Conservation (phyloP, 2,113 vertebrate species). For the Vombatus ursinus region DNA sequence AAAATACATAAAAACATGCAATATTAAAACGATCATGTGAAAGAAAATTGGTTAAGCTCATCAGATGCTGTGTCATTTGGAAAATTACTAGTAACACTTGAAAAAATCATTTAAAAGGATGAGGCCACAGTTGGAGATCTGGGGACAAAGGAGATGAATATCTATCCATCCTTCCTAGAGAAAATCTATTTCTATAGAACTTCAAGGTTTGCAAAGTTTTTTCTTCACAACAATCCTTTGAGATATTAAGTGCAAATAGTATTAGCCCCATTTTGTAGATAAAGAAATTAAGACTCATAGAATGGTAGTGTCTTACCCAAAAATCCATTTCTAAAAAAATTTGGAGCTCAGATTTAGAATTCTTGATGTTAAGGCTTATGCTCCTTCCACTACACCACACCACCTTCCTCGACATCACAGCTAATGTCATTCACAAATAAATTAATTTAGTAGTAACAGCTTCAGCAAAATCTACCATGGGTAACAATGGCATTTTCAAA, state of each 20-base stretch:
- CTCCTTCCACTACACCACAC: not conserved
- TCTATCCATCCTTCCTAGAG: not conserved
- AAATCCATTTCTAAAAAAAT: not conserved
- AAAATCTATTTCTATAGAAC: not conserved
- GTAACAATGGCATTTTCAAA: not conserved
- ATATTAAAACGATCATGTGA: constrained; percentile 9
- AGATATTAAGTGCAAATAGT: not conserved
- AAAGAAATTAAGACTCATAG: not conserved
- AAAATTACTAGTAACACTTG: not conserved
- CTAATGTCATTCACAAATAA: not conserved
- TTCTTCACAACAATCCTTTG: not conserved
- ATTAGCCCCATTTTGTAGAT: not conserved
- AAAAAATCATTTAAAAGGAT: constrained; percentile 11
- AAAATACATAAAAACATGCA: not conserved
- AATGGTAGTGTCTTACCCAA: not conserved
- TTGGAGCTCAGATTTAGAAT: not conserved
- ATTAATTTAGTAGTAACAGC: not conserved
- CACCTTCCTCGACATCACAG: not conserved
- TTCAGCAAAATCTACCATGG: not conserved
- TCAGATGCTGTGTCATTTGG: not conserved
- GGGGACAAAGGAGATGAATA: not conserved
- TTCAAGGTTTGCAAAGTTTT: not conserved
- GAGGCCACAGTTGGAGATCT: not conserved
- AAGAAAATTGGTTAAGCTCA: not conserved
- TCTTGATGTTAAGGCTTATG: not conserved